phyloP scores from a whole-genome alignment of 2,113 vertebrate species.

The Lepisosteus oculatus region DNA sequence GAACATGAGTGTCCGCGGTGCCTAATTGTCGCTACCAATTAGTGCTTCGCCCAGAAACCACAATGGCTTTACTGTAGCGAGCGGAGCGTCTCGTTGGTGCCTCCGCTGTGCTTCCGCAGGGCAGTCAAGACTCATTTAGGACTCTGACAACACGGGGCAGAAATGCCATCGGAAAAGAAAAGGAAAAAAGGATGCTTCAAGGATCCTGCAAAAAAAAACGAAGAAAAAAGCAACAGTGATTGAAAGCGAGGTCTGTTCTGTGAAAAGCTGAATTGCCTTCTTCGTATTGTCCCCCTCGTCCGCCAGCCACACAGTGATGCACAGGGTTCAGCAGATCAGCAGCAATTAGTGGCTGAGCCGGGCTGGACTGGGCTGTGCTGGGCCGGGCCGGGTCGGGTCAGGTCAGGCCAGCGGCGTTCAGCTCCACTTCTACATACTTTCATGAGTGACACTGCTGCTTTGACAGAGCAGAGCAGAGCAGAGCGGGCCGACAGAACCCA shows the following conservation, averaged over 20 bases:
- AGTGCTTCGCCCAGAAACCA: conserved; percentile 83
- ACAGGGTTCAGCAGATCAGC: no score
- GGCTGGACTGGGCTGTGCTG: no score
- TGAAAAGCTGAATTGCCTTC: no score
- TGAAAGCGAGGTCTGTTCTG: no score
- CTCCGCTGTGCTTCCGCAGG: conserved; percentile 86
- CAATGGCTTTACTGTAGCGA: conserved; percentile 89
- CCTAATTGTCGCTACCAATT: conserved; percentile 92
- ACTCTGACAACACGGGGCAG: conserved; percentile 75
- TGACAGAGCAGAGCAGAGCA: no score
- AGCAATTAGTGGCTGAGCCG: no score
- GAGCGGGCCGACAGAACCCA: no score
- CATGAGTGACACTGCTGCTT: no score
- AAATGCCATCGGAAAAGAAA: conserved; percentile 82
- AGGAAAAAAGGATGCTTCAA: conserved; percentile 47
- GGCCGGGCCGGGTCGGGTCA: no score
- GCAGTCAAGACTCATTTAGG: conserved; percentile 96
- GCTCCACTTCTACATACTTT: no score
- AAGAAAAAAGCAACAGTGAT: not conserved
- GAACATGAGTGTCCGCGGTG: conserved; percentile 72
- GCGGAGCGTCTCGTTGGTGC: conserved; percentile 82
- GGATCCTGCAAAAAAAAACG: not conserved
- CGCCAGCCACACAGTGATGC: no score
- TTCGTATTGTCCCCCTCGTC: not conserved
- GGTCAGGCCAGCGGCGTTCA: no score